Conservation (phyloP, 92 coral and sea anemone species). For the Heteractis magnifica region DNA sequence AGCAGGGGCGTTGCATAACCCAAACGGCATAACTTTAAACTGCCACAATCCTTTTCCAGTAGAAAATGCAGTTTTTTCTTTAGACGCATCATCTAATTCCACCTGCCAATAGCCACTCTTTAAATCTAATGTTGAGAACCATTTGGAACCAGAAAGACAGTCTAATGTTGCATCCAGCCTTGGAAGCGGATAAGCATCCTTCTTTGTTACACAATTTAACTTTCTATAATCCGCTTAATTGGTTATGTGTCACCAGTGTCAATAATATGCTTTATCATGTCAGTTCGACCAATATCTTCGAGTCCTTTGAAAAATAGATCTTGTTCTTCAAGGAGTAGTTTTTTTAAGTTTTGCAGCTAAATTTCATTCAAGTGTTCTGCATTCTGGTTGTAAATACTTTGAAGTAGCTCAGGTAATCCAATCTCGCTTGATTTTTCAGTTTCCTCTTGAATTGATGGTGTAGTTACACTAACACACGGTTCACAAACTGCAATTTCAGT, state of each 20-base stretch:
- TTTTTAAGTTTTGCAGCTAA: constrained; percentile 31
- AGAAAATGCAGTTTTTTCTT: constrained; percentile 38
- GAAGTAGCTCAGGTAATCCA: constrained; percentile 30
- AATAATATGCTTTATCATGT: constrained; percentile 38
- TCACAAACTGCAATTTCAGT: constrained; percentile 43
- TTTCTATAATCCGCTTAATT: constrained; percentile 23
- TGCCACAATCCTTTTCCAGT: constrained; percentile 40
- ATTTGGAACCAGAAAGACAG: constrained; percentile 8
- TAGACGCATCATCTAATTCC: constrained; percentile 13
- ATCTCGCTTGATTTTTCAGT: not conserved
- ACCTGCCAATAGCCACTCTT: not conserved
- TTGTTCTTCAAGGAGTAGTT: constrained; percentile 37
- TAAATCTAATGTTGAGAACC: constrained; percentile 33
- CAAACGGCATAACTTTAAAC: constrained; percentile 25
- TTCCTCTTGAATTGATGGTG: not conserved
- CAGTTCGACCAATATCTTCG: constrained; percentile 36
- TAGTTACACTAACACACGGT: constrained; percentile 38
- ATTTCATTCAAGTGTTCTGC: constrained; percentile 10
- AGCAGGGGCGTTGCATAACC: constrained; percentile 20
- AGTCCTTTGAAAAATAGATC: constrained; percentile 38
- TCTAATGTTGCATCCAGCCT: constrained; percentile 1
- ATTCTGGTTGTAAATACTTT: constrained; percentile 36
- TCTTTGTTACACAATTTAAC: constrained; percentile 5
- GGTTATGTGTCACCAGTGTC: constrained; percentile 25
- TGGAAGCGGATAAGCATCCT: constrained; percentile 22